Conservation (phyloP, 2,113 vertebrate genomes). For the Callipepla squamata region DNA sequence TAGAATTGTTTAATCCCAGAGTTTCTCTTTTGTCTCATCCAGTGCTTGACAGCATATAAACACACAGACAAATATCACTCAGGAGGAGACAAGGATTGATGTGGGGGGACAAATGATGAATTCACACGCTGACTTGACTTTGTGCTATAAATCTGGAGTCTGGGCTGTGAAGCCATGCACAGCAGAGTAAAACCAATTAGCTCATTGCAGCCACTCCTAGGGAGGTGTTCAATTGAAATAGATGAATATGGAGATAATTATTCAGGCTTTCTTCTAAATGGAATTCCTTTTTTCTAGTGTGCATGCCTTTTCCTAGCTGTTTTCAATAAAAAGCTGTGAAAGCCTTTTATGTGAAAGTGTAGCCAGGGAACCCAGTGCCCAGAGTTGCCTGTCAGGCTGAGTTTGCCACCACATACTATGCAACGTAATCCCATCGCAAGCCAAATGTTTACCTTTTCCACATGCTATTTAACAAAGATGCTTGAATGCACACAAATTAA, state of each 20-base stretch:
- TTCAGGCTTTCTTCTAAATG: conserved; percentile 24
- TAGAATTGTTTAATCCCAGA: background rate
- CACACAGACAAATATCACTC: background rate
- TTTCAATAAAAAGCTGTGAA: conserved; percentile 1
- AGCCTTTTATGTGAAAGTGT: background rate
- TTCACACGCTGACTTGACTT: conserved; percentile 8
- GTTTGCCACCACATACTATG: rapidly evolving
- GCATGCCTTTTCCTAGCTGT: background rate
- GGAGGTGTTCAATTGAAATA: conserved; percentile 45
- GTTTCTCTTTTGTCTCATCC: background rate
- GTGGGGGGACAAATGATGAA: background rate
- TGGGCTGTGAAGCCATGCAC: background rate
- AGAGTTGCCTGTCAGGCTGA: background rate
- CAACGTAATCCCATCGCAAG: background rate
- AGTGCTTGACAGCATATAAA: background rate
- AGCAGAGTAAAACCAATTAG: conserved; percentile 50
- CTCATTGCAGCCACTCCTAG: conserved; percentile 12
- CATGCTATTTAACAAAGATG: background rate
- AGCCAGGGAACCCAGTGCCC: background rate
- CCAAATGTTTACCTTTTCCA: background rate
- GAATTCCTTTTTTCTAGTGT: background rate
- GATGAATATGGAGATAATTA: conserved; percentile 46
- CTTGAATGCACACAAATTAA: conserved; percentile 13
- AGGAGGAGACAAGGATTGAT: background rate
- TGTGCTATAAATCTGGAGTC: conserved; percentile 33